These are phyloP conservation scores for Oxytorus armatus DNA, from an alignment of 2,888 invertebrate species.

Conservation along the genomic window DNA sequence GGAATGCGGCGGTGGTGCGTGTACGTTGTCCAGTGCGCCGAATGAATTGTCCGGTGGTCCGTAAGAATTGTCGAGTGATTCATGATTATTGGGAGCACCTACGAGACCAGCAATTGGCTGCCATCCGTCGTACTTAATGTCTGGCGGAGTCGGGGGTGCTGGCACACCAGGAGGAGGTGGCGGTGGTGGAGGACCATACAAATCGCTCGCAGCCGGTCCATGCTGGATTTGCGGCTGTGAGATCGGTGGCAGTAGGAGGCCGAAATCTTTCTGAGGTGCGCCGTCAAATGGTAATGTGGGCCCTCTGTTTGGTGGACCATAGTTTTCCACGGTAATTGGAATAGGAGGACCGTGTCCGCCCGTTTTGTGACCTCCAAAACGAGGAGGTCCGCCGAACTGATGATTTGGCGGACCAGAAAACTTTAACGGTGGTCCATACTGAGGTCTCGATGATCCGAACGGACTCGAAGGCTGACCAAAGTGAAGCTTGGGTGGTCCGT, in stretches of 20 bases:
- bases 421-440: slow-evolving; percentile 77
- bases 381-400: slow-evolving; percentile 72
- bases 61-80: slow-evolving; percentile 62
- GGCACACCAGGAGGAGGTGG: slow-evolving; percentile 89
- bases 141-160: slow-evolving; percentile 91
- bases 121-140: slow-evolving; percentile 94
- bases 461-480: slow-evolving; percentile 71
- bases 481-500: slow-evolving; percentile 75
- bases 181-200: slow-evolving; percentile 87
- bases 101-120: slow-evolving; percentile 92
- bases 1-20: slow-evolving; percentile 62
- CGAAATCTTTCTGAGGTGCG: slow-evolving; percentile 77
- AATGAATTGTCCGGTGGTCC: slow-evolving; percentile 62
- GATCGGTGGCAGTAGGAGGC: slow-evolving; percentile 71
- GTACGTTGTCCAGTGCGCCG: no score
- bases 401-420: slow-evolving; percentile 83
- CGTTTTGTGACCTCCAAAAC: slow-evolving; percentile 68
- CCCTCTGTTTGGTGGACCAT: slow-evolving; percentile 79
- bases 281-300: slow-evolving; percentile 69
- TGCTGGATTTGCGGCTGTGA: slow-evolving; percentile 76
- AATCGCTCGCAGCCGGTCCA: slow-evolving; percentile 82
- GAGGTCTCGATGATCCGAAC: slow-evolving; percentile 76
- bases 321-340: slow-evolving; percentile 80
- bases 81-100: slow-evolving; percentile 76
- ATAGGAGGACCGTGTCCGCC: slow-evolving; percentile 75